Conservation (phyloP, 1,140 invertebrate genomes). For the Scaptomyza graminum region DNA sequence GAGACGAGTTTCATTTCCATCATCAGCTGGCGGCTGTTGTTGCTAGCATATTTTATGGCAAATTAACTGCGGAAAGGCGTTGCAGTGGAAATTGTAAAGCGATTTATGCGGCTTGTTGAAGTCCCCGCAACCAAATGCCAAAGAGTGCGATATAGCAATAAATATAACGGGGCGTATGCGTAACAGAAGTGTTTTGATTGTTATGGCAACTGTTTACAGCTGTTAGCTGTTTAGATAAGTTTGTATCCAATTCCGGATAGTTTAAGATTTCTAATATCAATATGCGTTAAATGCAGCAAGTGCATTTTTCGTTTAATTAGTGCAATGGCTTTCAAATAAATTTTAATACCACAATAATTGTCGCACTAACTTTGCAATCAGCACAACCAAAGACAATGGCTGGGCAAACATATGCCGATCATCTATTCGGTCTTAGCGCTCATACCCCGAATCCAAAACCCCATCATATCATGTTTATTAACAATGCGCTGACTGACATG, state of each 20-base stretch:
- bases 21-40: constrained; percentile 39
- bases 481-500: constrained; percentile 75
- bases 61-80: constrained; percentile 69
- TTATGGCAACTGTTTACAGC: constrained; percentile 1
- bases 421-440: constrained; percentile 34
- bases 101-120: constrained; percentile 27
- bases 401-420: constrained; percentile 41
- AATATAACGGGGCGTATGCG: constrained; percentile 41
- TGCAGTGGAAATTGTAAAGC: constrained; percentile 55
- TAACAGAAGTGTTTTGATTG: constrained; percentile 20
- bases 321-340: constrained; percentile 31
- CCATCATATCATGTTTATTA: constrained; percentile 58
- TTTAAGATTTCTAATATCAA: not conserved
- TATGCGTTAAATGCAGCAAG: not conserved
- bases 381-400: constrained; percentile 57
- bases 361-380: constrained; percentile 73
- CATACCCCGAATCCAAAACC: constrained; percentile 7
- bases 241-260: not conserved
- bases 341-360: constrained; percentile 75
- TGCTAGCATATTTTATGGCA: constrained; percentile 66
- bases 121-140: constrained; percentile 10
- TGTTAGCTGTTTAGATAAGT: no score
- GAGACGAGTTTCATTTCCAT: constrained; percentile 34
- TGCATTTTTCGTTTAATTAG: constrained; percentile 63
- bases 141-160: constrained; percentile 3